phyloP scores from a whole-genome alignment of 64 coral and sea anemone genomes.

The Platygyra sinensis region DNA sequence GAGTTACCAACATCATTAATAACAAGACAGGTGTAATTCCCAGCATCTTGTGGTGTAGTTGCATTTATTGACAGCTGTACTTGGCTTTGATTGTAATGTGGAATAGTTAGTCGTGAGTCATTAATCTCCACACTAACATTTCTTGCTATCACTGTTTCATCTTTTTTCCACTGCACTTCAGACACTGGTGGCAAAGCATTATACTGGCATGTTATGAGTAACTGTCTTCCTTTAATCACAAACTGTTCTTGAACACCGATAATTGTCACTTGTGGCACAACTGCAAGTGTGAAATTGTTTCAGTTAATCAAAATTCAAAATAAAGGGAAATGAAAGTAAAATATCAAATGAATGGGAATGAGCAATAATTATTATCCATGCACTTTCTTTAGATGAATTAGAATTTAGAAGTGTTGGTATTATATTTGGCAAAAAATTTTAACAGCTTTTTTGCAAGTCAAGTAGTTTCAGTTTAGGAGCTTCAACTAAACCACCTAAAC shows the following conservation, averaged over 20 bases:
- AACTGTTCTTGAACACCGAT: not conserved
- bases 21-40: not conserved
- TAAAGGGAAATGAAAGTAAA: no score
- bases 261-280: not conserved
- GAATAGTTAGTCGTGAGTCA: not conserved
- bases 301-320: no score
- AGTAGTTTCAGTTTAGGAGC: no score
- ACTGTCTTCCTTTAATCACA: not conserved
- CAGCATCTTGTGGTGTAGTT: not conserved
- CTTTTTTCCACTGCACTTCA: conserved; percentile 3
- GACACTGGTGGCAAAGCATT: not conserved
- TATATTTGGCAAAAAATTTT: no score
- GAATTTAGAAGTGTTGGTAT: no score
- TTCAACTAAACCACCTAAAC: no score
- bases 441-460: no score
- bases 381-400: no score
- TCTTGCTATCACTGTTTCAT: not conserved
- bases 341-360: no score
- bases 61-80: not conserved
- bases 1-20: not conserved
- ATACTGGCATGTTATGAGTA: not conserved
- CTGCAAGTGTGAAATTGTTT: not conserved
- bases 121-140: not conserved
- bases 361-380: no score
- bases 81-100: not conserved